Evolutionary conservation across 2,797 vertebrate species (phyloP).

Genomic region (Muraenolepis orangiensis): DNA sequence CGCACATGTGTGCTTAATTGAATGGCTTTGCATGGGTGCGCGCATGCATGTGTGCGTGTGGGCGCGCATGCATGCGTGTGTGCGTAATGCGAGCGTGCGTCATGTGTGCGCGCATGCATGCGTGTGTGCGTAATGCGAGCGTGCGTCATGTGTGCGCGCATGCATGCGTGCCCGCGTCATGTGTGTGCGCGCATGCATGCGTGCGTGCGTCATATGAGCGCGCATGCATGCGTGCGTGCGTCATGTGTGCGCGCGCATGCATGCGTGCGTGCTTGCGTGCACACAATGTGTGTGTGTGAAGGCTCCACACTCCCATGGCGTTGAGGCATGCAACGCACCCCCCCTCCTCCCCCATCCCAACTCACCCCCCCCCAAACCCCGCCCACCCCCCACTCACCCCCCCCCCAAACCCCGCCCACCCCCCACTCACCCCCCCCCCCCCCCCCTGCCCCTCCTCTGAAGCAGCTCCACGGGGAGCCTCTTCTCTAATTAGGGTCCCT

Average conservation of each 20-base stretch:
- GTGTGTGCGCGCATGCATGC: too few relatives aligned
- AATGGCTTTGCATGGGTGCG: slow-evolving; percentile 13
- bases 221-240: too few relatives aligned
- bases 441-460: slow-evolving; percentile 38
- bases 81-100: slow-evolving; percentile 7
- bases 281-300: neutral
- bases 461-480: slow-evolving; percentile 78
- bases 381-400: slow-evolving; percentile 20
- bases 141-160: slow-evolving; percentile 12
- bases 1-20: slow-evolving; percentile 31
- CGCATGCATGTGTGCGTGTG: slow-evolving; percentile 4
- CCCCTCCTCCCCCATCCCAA: slow-evolving; percentile 15
- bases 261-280: slow-evolving; percentile 10
- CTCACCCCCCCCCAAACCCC: slow-evolving; percentile 23
- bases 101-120: too few relatives aligned
- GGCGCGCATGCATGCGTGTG: slow-evolving; percentile 3
- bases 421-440: slow-evolving; percentile 14
- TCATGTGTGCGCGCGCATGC: too few relatives aligned
- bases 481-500: slow-evolving; percentile 83
- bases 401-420: slow-evolving; percentile 18
- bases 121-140: too few relatives aligned
- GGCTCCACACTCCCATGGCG: slow-evolving; percentile 42
- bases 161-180: too few relatives aligned
- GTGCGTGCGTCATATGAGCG: slow-evolving; percentile 15
- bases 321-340: slow-evolving; percentile 64